Evolutionary conservation across 2,113 vertebrate genomes (phyloP).

Genomic region (Macquaria ambigua): DNA sequence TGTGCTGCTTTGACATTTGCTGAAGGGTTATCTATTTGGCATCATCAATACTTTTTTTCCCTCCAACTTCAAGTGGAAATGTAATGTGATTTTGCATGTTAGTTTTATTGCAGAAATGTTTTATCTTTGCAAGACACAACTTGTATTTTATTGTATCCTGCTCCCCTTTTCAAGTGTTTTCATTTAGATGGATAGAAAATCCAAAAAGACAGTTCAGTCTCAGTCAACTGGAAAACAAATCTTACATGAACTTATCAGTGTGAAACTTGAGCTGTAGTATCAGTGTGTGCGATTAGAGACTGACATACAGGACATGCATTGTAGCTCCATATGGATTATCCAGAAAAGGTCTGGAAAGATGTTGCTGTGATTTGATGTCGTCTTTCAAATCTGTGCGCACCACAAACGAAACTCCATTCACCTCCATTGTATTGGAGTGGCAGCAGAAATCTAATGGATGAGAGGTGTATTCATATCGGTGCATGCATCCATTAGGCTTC

Average conservation of each 20-base stretch:
- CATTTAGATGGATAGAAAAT: conserved; percentile 7
- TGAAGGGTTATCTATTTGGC: neutral
- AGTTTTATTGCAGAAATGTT: neutral
- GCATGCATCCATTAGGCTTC: neutral
- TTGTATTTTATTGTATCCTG: neutral
- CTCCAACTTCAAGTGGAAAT: neutral
- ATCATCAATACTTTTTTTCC: neutral
- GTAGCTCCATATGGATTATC: neutral
- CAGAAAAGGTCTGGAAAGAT: no score
- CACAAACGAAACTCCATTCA: no score
- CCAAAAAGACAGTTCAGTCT: neutral
- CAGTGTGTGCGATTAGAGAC: neutral
- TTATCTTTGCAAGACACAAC: neutral
- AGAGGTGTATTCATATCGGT: neutral
- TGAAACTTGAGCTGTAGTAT: conserved; percentile 4
- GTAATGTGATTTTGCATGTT: neutral
- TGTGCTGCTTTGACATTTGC: neutral
- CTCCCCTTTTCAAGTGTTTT: neutral
- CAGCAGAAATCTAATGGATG: no score
- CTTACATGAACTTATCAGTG: neutral
- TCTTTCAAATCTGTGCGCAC: no score
- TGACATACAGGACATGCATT: neutral
- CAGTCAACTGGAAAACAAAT: neutral
- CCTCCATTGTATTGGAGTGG: no score
- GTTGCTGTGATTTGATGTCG: no score